Conservation (phyloP, 2,888 invertebrate genomes). For the Scaptomyza tumidula region DNA sequence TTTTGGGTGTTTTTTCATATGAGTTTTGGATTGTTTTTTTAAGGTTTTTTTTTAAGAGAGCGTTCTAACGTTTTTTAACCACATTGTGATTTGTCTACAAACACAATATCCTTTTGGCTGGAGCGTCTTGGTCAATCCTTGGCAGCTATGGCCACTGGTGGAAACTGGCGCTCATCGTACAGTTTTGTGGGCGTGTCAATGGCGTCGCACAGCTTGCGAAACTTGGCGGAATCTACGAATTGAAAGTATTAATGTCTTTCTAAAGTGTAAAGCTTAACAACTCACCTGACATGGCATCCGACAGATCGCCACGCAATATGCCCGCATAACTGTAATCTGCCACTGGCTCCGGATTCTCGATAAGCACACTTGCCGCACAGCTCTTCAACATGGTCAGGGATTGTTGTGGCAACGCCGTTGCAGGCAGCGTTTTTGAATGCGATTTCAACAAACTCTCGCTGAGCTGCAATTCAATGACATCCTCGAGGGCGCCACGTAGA, state of each 20-base stretch:
- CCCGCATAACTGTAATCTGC: constrained; percentile 90
- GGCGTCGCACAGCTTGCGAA: constrained; percentile 84
- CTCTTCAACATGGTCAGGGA: constrained; percentile 66
- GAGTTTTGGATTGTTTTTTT: constrained; percentile 23
- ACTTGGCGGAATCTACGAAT: constrained; percentile 83
- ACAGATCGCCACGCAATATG: constrained; percentile 93
- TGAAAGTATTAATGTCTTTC: not conserved
- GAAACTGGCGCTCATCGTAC: constrained; percentile 84
- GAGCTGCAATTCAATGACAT: constrained; percentile 82
- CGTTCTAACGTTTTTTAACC: constrained; percentile 23
- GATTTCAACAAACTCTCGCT: constrained; percentile 75
- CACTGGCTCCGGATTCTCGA: constrained; percentile 79
- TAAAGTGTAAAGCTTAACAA: not conserved
- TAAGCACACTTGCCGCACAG: constrained; percentile 76
- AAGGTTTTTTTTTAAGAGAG: constrained; percentile 29
- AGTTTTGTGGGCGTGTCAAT: constrained; percentile 83
- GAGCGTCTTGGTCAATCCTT: constrained; percentile 80
- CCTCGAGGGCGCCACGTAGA: constrained; percentile 82
- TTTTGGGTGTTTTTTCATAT: constrained; percentile 26
- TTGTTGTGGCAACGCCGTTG: constrained; percentile 34
- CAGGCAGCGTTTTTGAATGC: constrained; percentile 41
- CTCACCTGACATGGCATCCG: constrained; percentile 92
- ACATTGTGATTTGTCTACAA: constrained; percentile 49
- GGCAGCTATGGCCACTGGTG: constrained; percentile 83
- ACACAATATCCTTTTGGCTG: constrained; percentile 41